phyloP scores from a whole-genome alignment of 2,797 vertebrate genomes.

The Myotis myotis region DNA sequence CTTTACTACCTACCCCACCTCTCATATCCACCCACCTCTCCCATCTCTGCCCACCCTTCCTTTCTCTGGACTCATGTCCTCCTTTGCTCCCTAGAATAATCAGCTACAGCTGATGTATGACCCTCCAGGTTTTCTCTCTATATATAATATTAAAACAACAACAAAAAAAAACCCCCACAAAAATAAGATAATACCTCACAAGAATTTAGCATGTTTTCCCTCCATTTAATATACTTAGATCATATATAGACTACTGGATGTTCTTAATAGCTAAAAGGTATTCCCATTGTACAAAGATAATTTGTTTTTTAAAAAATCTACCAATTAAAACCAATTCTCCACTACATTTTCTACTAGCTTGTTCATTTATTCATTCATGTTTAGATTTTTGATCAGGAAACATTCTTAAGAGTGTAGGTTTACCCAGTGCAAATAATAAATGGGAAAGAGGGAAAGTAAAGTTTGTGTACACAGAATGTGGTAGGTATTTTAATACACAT shows the following conservation, averaged over 20 bases:
- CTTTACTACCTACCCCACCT: neutral
- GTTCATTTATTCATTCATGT: constrained; percentile 16
- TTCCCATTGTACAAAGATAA: neutral
- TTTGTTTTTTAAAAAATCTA: neutral
- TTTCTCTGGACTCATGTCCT: neutral
- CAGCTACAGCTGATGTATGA: neutral
- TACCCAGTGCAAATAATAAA: constrained; percentile 7
- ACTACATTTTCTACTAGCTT: neutral
- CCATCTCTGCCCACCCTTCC: too few species aligned
- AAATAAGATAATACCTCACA: neutral
- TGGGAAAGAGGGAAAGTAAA: neutral
- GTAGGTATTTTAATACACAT: neutral
- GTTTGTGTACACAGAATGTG: neutral
- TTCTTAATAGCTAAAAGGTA: neutral
- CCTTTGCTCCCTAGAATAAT: neutral
- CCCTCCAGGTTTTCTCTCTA: neutral
- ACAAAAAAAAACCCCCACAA: neutral
- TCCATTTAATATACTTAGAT: neutral
- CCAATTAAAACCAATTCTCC: neutral
- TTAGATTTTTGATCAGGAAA: constrained; percentile 28
- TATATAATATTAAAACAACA: neutral
- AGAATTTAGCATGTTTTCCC: neutral
- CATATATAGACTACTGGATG: neutral
- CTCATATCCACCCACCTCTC: neutral
- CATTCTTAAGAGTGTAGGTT: neutral